Percentiles rank a stretch among this genome's conserved stretches.
These are phyloP conservation scores for Uria aalge DNA, from an alignment of 2,113 vertebrate species.

Conservation along the genomic window DNA sequence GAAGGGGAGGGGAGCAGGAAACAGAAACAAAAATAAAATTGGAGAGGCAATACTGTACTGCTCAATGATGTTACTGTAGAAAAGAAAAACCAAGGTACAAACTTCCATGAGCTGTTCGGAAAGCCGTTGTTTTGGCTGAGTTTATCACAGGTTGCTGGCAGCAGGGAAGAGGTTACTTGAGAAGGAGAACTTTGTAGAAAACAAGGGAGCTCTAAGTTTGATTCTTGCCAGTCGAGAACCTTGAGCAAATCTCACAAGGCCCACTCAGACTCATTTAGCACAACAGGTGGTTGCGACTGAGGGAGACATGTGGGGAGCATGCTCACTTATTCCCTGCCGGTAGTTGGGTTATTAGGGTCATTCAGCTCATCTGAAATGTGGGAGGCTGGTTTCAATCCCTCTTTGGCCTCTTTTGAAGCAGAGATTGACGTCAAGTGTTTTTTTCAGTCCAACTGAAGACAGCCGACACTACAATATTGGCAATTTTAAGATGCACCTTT, in stretches of 20 bases:
- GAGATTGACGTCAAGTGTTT: not conserved
- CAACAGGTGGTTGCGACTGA: not conserved
- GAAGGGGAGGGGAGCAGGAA: not conserved
- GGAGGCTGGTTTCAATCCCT: not conserved
- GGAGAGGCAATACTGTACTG: not conserved
- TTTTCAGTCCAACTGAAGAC: not conserved
- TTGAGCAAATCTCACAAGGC: not conserved
- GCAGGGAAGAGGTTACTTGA: not conserved
- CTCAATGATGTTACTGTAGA: not conserved
- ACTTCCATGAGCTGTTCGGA: not conserved
- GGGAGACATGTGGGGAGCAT: not conserved
- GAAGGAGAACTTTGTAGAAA: not conserved
- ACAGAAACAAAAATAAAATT: not conserved
- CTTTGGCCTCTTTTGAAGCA: not conserved
- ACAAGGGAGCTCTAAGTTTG: not conserved
- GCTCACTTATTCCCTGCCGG: fast-evolving
- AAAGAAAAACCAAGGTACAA: not conserved
- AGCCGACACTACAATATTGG: not conserved
- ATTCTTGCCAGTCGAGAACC: not conserved
- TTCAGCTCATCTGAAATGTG: not conserved
- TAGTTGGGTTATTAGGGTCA: not conserved
- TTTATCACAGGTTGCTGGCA: not conserved
- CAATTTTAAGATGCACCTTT: not conserved
- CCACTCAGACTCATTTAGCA: not conserved
- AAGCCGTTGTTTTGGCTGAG: not conserved